phyloP scores from a whole-genome alignment of 2,888 invertebrate species.

The Mythimna albipuncta region DNA sequence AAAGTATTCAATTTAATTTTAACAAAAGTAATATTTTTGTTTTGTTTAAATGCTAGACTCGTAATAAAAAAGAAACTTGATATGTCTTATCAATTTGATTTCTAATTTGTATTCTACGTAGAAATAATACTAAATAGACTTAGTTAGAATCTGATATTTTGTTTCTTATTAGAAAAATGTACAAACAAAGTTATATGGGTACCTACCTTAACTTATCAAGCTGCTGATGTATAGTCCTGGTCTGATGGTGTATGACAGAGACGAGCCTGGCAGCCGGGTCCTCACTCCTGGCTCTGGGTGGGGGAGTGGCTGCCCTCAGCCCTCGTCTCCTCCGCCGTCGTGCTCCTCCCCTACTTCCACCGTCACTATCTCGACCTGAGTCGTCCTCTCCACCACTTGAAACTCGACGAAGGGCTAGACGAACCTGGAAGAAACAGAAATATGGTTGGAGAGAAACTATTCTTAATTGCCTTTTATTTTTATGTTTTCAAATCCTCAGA shows the following conservation, averaged over 20 bases:
- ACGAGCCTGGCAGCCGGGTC: slow-evolving; percentile 86
- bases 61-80: too few relatives aligned
- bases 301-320: slow-evolving; percentile 79
- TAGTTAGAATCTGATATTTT: too few relatives aligned
- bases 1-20: background rate
- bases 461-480: background rate
- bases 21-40: background rate
- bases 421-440: slow-evolving; percentile 74
- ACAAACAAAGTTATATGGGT: background rate
- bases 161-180: too few relatives aligned
- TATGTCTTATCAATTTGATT: too few relatives aligned
- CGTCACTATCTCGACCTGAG: slow-evolving; percentile 88
- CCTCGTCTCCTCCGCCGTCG: slow-evolving; percentile 78
- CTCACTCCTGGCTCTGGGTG: slow-evolving; percentile 79
- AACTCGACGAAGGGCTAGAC: slow-evolving; percentile 85
- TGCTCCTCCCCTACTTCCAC: slow-evolving; percentile 78
- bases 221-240: slow-evolving; percentile 87
- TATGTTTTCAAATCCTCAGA: background rate
- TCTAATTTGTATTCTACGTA: too few relatives aligned
- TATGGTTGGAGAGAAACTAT: background rate
- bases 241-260: slow-evolving; percentile 87
- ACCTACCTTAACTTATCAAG: slow-evolving; percentile 87
- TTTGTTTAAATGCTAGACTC: background rate
- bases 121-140: too few relatives aligned
- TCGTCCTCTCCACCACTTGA: slow-evolving; percentile 89